Base-by-base conservation (phyloP, 2,797 vertebrate species). In the Melanotaenia parkinsoni region DNA sequence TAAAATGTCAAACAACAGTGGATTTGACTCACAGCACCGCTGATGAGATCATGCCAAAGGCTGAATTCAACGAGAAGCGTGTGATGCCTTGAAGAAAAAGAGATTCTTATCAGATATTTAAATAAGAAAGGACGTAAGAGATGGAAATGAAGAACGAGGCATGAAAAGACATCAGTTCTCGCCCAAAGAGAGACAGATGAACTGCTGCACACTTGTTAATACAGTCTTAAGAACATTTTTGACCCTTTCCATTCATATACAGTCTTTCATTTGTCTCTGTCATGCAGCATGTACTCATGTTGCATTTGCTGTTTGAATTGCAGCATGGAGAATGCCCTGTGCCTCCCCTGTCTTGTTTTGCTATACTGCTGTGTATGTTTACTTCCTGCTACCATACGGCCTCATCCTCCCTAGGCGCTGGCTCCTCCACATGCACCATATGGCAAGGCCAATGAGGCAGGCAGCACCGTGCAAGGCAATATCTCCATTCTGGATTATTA, bases 341-440 rank as follows among this genome's bases (percentile, higher is more conserved):
- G 77, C 86, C 70, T 87, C 69, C 58, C 20, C 72, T 58, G 78
- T 71, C 76, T 82, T 80, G 82, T 76, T 79, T 71, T 56, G 74
- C 59, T 70, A 63, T 62, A 53, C 68, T 82, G 83, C 72, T 79
- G 76, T 38, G 86, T 80, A 72, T 82, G 85, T 87, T 82, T 84
- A 68, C 85, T 89, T 91, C 90, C 90, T 93, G 83, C 73, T 86
- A 81, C 86, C 92, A 93, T 89, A 90, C 72, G 91, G 89, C 68
- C 14, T 76, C 77, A 26, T 64, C 20, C 80, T 85, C 91, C 87
- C 87, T 74, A 47, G 88, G 90, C 79, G 53, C 77, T 53, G 84
- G 79, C 87, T 85, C 75, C 58, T 80, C 66, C 75, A 72, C 79
- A 66, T 72, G 33, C 81, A 60, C 89, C 93, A 93, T 93, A 92